phyloP scores from a whole-genome alignment of 2,888 invertebrate genomes.

The Dermolepida albohirtum region DNA sequence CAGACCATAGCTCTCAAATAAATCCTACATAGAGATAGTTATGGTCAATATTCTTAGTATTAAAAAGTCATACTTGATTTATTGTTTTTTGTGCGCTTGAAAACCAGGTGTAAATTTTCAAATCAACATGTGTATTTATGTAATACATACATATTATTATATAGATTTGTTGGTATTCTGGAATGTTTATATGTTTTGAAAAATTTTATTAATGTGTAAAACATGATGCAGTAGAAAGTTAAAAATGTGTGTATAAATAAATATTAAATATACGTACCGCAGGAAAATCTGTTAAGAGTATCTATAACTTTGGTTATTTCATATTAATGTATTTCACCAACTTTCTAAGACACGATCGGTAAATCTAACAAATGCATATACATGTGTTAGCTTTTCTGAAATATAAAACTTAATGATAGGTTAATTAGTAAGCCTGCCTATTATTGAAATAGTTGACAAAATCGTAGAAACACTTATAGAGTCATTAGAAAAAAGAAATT shows the following conservation, averaged over 20 bases:
- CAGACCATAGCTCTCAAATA: too few relatives aligned
- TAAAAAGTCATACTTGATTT: too few relatives aligned
- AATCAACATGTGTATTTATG: too few relatives aligned
- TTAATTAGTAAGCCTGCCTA: constrained; percentile 22
- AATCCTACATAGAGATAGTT: too few relatives aligned
- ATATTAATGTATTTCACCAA: constrained; percentile 21
- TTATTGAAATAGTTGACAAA: constrained; percentile 24
- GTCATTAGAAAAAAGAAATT: constrained; percentile 25
- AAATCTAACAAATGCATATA: constrained; percentile 2
- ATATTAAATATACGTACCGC: background rate
- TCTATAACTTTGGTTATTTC: constrained; percentile 15
- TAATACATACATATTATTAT: too few relatives aligned
- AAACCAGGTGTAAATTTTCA: background rate
- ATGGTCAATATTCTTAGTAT: too few relatives aligned
- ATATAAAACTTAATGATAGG: constrained; percentile 25
- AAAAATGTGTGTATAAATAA: background rate
- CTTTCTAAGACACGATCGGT: constrained; percentile 16
- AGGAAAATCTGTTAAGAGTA: background rate
- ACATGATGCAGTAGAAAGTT: constrained; percentile 15
- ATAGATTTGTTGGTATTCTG: too few relatives aligned
- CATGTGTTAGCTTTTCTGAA: constrained; percentile 7
- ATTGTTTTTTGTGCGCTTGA: too few relatives aligned
- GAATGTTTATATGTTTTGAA: too few relatives aligned
- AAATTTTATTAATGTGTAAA: too few relatives aligned
- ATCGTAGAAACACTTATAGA: constrained; percentile 20